Percentiles rank a stretch among this genome's conserved stretches.
phyloP scores from a whole-genome alignment of 2,113 vertebrate species.

The Cygnus atratus region DNA sequence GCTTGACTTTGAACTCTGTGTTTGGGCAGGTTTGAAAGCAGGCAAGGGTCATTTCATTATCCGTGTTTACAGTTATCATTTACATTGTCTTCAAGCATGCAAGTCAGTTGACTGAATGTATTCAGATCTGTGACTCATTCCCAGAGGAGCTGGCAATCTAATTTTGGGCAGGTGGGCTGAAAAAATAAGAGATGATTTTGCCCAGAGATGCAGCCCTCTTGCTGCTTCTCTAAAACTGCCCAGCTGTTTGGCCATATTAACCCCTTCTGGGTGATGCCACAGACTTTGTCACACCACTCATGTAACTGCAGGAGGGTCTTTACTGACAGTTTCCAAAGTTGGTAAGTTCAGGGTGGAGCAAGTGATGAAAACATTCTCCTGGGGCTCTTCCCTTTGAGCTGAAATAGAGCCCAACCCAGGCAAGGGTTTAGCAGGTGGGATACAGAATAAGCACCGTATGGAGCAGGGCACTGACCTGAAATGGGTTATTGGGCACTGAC shows the following conservation, averaged over 20 bases:
- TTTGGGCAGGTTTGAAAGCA: neutral
- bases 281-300: neutral
- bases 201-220: neutral
- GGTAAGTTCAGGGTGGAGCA: neutral
- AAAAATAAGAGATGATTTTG: neutral
- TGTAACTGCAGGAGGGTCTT: neutral
- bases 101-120: neutral
- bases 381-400: neutral
- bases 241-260: neutral
- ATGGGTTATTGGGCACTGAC: too few relatives aligned
- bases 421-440: neutral
- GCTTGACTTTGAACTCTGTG: neutral
- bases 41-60: neutral
- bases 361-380: neutral
- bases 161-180: neutral
- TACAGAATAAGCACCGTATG: neutral
- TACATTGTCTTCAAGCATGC: neutral
- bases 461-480: neutral
- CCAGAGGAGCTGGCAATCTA: fast-evolving
- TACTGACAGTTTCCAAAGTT: neutral
- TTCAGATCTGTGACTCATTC: neutral
- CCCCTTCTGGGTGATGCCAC: fast-evolving
- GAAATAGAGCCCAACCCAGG: neutral
- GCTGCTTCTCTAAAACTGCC: neutral
- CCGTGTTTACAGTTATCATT: neutral